Conservation (phyloP, 2,113 vertebrate species). For the Dipodomys ordii region DNA sequence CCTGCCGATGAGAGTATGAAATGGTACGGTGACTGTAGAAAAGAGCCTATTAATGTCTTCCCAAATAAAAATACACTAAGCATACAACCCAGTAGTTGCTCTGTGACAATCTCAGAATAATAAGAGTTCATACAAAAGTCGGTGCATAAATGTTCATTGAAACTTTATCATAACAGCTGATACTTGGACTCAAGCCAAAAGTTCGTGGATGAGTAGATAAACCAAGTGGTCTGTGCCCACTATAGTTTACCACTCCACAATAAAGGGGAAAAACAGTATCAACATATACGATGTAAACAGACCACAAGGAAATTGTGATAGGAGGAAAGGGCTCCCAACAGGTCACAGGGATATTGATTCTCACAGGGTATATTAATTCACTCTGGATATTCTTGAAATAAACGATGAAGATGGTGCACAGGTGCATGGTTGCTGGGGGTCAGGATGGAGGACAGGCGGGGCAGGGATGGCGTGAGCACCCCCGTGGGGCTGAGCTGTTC, state of each 20-base stretch:
- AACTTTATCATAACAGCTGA: background rate
- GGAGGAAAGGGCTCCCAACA: too few species aligned
- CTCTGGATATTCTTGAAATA: background rate
- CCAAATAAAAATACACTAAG: slow-evolving; percentile 3
- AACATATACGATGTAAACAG: background rate
- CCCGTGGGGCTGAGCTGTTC: background rate
- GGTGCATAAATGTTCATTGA: background rate
- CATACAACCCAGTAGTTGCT: background rate
- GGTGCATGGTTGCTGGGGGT: background rate
- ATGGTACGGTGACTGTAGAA: background rate
- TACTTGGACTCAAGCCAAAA: background rate
- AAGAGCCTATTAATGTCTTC: background rate
- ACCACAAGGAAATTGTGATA: background rate
- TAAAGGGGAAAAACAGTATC: background rate
- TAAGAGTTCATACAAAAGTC: slow-evolving; percentile 21
- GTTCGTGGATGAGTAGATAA: background rate
- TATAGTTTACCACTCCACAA: background rate
- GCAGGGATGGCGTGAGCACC: background rate
- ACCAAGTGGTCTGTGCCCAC: background rate
- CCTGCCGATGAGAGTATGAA: background rate
- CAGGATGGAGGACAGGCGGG: background rate
- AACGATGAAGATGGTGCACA: background rate
- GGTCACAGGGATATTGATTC: too few species aligned
- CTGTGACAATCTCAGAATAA: background rate
- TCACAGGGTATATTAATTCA: background rate